These are phyloP conservation scores for Hemibates koningsi DNA, from an alignment of 2,113 vertebrate genomes.

Conservation along the genomic window DNA sequence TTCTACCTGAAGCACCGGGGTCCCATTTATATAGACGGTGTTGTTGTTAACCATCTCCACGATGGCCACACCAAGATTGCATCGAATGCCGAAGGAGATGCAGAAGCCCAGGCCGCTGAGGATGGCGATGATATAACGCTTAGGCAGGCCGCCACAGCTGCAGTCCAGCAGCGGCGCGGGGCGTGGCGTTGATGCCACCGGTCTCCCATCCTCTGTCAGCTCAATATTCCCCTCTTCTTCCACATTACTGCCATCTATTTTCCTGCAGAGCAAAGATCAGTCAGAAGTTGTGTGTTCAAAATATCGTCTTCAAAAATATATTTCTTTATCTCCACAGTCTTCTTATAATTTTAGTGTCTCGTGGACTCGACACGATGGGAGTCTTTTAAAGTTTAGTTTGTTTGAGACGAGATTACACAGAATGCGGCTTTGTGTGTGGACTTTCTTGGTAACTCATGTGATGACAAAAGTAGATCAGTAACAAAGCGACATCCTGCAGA, in stretches of 20 bases:
- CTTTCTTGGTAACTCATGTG: neutral
- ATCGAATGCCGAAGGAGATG: constrained; percentile 97
- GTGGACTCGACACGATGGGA: neutral
- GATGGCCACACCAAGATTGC: constrained; percentile 95
- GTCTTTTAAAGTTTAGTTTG: neutral
- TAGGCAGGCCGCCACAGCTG: constrained; percentile 85
- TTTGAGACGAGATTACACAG: neutral
- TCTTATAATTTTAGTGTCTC: neutral
- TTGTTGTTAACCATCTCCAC: constrained; percentile 99
- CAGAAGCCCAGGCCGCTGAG: constrained; percentile 98
- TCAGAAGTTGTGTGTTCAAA: neutral
- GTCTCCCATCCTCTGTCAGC: constrained; percentile 84
- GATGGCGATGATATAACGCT: constrained; percentile 94
- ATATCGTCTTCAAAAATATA: neutral
- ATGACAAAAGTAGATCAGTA: neutral
- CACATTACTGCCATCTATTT: constrained; percentile 80
- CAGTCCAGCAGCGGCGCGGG: constrained; percentile 71
- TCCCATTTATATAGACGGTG: constrained; percentile 88
- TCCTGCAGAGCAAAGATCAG: constrained; percentile 63
- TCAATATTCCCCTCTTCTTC: constrained; percentile 82
- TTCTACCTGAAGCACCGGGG: constrained; percentile 83
- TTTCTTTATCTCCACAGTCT: neutral
- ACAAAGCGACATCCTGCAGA: neutral
- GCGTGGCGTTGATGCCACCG: constrained; percentile 49
- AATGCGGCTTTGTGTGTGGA: neutral